Evolutionary conservation across 2,113 vertebrate species (phyloP).

Genomic region (Oriolus oriolus): DNA sequence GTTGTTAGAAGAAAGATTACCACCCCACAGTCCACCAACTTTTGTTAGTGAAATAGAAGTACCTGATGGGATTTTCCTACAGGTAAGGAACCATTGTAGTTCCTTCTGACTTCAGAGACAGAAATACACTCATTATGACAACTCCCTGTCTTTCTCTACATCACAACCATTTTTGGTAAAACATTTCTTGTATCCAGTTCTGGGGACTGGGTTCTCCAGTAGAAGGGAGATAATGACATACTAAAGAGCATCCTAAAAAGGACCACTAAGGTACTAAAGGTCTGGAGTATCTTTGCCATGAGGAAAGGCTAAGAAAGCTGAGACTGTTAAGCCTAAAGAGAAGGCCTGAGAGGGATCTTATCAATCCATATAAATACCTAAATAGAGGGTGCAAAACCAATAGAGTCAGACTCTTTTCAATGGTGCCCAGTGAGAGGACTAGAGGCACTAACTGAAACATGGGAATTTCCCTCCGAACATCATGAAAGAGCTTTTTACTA

Average conservation of each 20-base stretch:
- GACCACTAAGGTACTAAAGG: no score
- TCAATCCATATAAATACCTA: not conserved
- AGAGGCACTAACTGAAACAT: not conserved
- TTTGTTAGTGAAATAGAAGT: not conserved
- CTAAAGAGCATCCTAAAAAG: not conserved
- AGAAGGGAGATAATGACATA: not conserved
- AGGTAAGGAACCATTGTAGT: accelerated
- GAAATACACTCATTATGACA: not conserved
- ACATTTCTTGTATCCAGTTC: not conserved
- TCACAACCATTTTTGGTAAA: not conserved
- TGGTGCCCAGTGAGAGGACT: not conserved
- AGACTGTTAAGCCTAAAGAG: not conserved
- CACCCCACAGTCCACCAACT: not conserved
- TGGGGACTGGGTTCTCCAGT: not conserved
- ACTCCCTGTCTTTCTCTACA: not conserved
- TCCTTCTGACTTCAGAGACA: not conserved
- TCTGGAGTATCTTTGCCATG: not conserved
- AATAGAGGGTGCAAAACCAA: not conserved
- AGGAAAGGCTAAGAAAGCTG: not conserved
- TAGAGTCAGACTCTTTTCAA: not conserved
- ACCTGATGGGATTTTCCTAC: not conserved
- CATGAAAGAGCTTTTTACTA: not conserved
- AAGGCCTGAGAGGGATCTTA: not conserved
- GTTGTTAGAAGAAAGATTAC: not conserved
- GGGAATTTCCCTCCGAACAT: not conserved